Base-by-base conservation (phyloP, 2,113 vertebrate species). In the Calcarius ornatus region DNA sequence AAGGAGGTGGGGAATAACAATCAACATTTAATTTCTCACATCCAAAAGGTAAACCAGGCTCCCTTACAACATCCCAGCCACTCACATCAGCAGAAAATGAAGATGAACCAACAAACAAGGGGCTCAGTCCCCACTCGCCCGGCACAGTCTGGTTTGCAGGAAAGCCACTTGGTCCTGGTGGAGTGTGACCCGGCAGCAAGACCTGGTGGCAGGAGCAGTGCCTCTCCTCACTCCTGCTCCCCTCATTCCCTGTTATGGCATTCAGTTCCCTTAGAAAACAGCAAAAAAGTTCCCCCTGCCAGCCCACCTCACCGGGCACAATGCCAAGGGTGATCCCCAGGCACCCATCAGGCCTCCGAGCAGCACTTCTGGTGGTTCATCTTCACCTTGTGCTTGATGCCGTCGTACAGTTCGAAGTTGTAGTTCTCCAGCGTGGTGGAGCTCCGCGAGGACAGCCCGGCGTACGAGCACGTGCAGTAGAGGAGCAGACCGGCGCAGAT, bases 371-470 rank as follows among this genome's bases (percentile, higher is more conserved):
- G 99, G 97, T 99, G 99, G 97, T 99, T 99, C 95, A 99, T 99
- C 98, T 99, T 99, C 88, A 99, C 99, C 95, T 99, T 99, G 97
- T 99, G 99, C 98, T 99, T 99, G 97, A 99, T 99, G 89, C 99
- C 99, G 0, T 99, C 99, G 0, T 99, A 99, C 78, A 99, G 98
- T 97, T 99, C 99, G 0, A 99, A 99, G 98, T 99, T 99, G 98
- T 99, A 99, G 98, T 99, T 99, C 98, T 99, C 99, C 97, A 99
- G 98, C 0, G 99, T 99, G 42, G 99, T 99, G 96, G 99, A 99
- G 97, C 99, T 99, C 75, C 99, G 98, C 0, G 99, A 99, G 21
- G 99, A 99, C 10, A 99, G 98, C 70, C 99, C 99, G 0, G 98
- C 98, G 15, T 99, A 99, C 4, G 99, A 99, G 69, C 99, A 99